Percentiles rank a stretch among this genome's conserved stretches.
Conservation (phyloP, 2,113 vertebrate species). For the Tenrec ecaudatus region DNA sequence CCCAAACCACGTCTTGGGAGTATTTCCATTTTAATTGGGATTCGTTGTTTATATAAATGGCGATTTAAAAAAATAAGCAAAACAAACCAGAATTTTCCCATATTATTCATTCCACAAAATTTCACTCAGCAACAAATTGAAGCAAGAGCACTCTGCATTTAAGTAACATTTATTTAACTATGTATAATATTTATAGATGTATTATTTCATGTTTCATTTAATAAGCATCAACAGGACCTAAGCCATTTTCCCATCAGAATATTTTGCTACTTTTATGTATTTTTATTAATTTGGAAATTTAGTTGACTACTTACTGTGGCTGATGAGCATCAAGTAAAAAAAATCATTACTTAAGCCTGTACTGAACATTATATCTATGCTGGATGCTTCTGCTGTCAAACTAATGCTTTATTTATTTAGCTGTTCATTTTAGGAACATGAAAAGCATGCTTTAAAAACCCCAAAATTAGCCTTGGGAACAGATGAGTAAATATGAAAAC, state of each 20-base stretch:
- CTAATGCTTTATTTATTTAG: slow-evolving; percentile 83
- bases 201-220: slow-evolving; percentile 43
- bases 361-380: slow-evolving; percentile 42
- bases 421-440: slow-evolving; percentile 79
- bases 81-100: slow-evolving; percentile 3
- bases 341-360: slow-evolving; percentile 52
- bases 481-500: slow-evolving; percentile 85
- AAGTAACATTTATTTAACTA: slow-evolving; percentile 3
- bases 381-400: slow-evolving; percentile 68
- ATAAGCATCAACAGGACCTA: slow-evolving; percentile 18
- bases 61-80: slow-evolving; percentile 5
- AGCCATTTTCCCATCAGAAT: not conserved
- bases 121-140: not conserved
- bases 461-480: slow-evolving; percentile 81
- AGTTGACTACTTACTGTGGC: slow-evolving; percentile 16
- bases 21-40: not conserved
- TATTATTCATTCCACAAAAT: not conserved
- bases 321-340: slow-evolving; percentile 51
- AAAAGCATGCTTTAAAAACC: slow-evolving; percentile 77
- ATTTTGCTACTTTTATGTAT: slow-evolving; percentile 41
- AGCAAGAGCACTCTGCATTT: slow-evolving; percentile 15
- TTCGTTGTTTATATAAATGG: not conserved
- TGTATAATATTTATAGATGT: not conserved
- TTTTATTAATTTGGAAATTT: slow-evolving; percentile 50
- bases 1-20: not conserved